phyloP scores from a whole-genome alignment of 2,113 vertebrate genomes.

The Coracopsis vasa region DNA sequence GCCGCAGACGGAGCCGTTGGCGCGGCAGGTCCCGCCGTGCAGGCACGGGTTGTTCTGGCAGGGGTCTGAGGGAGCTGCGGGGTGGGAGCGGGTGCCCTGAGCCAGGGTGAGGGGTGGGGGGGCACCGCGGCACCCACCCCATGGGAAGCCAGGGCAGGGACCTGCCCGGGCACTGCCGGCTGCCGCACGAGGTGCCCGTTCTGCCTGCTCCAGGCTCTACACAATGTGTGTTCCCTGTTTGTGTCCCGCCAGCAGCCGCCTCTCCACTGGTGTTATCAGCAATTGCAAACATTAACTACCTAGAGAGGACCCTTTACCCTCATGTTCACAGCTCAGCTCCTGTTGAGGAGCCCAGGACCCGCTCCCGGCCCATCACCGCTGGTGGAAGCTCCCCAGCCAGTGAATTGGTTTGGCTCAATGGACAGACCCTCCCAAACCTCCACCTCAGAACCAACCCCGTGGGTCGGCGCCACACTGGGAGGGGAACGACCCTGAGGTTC shows the following conservation, averaged over 20 bases:
- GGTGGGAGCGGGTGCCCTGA: neutral
- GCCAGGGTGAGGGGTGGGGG: fast-evolving
- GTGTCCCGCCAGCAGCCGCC: neutral
- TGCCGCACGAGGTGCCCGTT: neutral
- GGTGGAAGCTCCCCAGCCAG: fast-evolving
- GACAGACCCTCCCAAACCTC: fast-evolving
- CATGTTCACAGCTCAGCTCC: fast-evolving
- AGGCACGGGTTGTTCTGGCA: slow-evolving; percentile 92
- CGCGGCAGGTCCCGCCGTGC: slow-evolving; percentile 88
- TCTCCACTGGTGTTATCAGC: neutral
- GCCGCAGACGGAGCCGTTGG: slow-evolving; percentile 84
- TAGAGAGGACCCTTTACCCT: neutral
- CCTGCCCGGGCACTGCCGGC: fast-evolving
- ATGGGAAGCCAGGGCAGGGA: fast-evolving
- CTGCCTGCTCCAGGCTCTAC: fast-evolving
- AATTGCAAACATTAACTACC: neutral
- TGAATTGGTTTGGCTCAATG: neutral
- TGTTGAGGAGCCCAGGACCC: neutral
- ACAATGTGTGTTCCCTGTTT: fast-evolving
- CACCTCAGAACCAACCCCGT: fast-evolving
- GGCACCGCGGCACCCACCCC: neutral
- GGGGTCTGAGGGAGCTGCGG: slow-evolving; percentile 77
- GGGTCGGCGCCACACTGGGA: fast-evolving
- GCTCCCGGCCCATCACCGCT: fast-evolving
- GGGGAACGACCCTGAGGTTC: neutral